Evolutionary conservation across 1,140 invertebrate species (phyloP), one percentile per base, ranked within the genome.

Genomic region (Pristionchus pacificus): DNA sequence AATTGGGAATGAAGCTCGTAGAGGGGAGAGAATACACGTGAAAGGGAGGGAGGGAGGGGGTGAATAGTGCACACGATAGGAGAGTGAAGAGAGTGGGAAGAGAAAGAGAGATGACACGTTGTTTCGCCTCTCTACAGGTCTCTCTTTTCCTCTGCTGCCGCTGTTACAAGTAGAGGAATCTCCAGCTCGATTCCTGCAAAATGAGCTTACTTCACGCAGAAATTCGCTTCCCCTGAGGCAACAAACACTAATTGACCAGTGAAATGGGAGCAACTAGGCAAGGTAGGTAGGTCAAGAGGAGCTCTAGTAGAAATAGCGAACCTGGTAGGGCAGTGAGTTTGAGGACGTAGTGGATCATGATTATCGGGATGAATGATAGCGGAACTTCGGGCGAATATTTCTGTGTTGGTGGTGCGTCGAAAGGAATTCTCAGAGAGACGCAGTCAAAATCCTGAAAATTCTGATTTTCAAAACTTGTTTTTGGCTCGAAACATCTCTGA

Each of bases 321-420:
- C 65, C 74, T 32, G 80, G 80, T 2, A 60, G n/a, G 1, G 77
- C 77, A 2, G 70, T 74, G 28, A 82, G 71, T 10, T 74, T 77
- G 19, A 82, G 38, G 24, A 84, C 79, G 69, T 84, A 82, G 19
- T 79, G 78, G 2, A 82, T 66, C 6, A 67, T 65, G 31, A 82
- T n/a, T n/a, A n/a, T n/a, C n/a, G n/a, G n/a, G n/a, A n/a, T n/a
- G n/a, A n/a, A n/a, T 82, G 59, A 84, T 83, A 25, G 60, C 60
- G 15, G 67, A 63, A 30, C 77, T 71, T n/a, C 74, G 70, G 32
- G 29, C 60, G n/a, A 62, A n/a, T 80, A 66, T 24, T 74, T 68
- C 27, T 77, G 70, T 28, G 80, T 75, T 28, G 79, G 79, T 3
- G 75, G 70, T 2, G 76, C 79, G 28, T 61, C 70, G 62, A 79